Percentiles rank a stretch among this genome's conserved stretches.
Conservation (phyloP, 2,797 vertebrate genomes). For the Spinibarbus caldwelli region DNA sequence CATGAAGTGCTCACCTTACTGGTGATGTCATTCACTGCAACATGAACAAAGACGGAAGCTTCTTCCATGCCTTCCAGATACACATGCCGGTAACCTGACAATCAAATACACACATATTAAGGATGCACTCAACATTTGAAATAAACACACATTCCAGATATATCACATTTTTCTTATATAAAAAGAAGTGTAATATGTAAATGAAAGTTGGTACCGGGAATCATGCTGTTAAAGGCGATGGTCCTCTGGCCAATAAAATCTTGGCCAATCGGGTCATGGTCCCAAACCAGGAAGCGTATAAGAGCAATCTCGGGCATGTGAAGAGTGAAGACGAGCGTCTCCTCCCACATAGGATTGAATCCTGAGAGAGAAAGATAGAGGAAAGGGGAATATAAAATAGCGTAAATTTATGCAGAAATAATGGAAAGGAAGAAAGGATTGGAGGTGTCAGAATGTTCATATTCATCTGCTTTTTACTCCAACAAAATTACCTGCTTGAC, state of each 20-base stretch:
- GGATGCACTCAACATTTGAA: background rate
- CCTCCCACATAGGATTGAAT: constrained; percentile 99
- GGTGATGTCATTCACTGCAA: constrained; percentile 93
- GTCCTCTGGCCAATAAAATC: constrained; percentile 98
- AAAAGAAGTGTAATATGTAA: background rate
- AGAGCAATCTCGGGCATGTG: constrained; percentile 93
- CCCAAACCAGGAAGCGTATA: constrained; percentile 97
- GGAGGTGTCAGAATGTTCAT: background rate
- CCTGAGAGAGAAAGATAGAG: constrained; percentile 66
- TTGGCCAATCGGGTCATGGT: constrained; percentile 96
- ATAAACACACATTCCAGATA: background rate
- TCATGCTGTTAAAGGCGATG: constrained; percentile 93
- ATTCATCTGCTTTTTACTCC: background rate
- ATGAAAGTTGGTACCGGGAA: constrained; percentile 82
- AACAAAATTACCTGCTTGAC: constrained; percentile 17
- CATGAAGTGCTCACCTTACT: constrained; percentile 91
- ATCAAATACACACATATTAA: constrained; percentile 3
- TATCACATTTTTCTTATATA: background rate
- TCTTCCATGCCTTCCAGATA: constrained; percentile 98
- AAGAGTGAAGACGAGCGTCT: constrained; percentile 92
- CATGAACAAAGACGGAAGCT: constrained; percentile 96
- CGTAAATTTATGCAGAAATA: constrained; percentile 17
- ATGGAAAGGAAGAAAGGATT: background rate
- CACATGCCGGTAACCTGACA: constrained; percentile 85
- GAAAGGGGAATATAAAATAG: background rate